Evolutionary conservation across 2,113 vertebrate genomes (phyloP), one percentile per base, ranked within the genome.

Genomic region (Brachyhypopomus occidentalis): DNA sequence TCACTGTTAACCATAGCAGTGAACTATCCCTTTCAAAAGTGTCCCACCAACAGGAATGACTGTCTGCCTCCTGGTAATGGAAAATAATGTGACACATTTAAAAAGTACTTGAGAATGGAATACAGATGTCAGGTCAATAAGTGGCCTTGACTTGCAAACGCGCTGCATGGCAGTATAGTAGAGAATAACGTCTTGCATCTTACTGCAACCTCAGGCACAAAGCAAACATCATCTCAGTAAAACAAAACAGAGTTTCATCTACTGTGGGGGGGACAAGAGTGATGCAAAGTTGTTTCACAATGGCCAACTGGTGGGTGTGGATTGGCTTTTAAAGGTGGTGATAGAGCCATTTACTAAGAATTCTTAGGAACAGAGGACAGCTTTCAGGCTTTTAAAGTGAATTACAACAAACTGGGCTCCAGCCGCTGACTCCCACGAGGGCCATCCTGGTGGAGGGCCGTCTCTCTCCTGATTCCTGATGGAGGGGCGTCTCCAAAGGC

Each of bases 301-400:
- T 25, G 63, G 66, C 75, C 38, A 79, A 19, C 27, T 80, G 71
- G 34, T 67, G 77, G 20, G 48, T 70, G 73, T 48, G n/a, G 56
- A 52, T 16, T 59, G 55, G 23, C 22, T 59, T 78, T 72, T 82
- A 64, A 67, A 78, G 41, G 79, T 70, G 70, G 75, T 20, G 72
- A 41, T 70, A 74, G 41, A 16, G 70, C 75, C 11, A 59, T 75
- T 79, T 79, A 82, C 75, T 82, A 75, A 75, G 38, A 81, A 71
- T 22, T 45, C 41, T 55, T 74, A 78, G 66, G 52, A 55, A 81
- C 17, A 66, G 72, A 82, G 56, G 34, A 76, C 23, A 22, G 17
- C 73, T 77, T 82, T 75, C 45, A 85, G 56, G 23, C 41, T 79
- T 73, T 84, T 83, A 78, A 78, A 83, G 60, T 74, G 60, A 78